phyloP scores from a whole-genome alignment of 2,888 invertebrate genomes.

The Sceliomorpha sp. region DNA sequence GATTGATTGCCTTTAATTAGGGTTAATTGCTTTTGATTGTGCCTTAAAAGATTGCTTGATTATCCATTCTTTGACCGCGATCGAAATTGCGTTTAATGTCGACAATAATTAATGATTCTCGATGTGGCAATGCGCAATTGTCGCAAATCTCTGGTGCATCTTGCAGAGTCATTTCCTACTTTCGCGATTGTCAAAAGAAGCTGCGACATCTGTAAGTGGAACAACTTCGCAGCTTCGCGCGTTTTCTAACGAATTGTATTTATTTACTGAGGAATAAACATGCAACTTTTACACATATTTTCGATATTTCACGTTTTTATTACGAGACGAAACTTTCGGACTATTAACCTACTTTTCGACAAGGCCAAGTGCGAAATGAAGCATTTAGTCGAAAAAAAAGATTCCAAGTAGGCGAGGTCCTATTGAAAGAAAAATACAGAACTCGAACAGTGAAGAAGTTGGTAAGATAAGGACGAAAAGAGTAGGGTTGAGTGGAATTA shows the following conservation, averaged over 20 bases:
- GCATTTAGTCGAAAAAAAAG: neutral
- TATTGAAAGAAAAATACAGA: constrained; percentile 15
- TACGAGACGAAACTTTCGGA: constrained; percentile 21
- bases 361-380: constrained; percentile 7
- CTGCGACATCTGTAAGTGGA: constrained; percentile 10
- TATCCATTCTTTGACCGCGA: constrained; percentile 61
- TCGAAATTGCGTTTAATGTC: constrained; percentile 55
- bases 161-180: constrained; percentile 71
- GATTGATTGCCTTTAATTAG: constrained; percentile 73
- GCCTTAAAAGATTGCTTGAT: constrained; percentile 59
- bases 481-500: constrained; percentile 37
- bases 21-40: constrained; percentile 75
- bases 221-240: neutral
- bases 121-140: constrained; percentile 24
- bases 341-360: constrained; percentile 4
- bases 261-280: no score
- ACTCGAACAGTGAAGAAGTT: constrained; percentile 9
- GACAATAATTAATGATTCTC: constrained; percentile 47
- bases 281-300: no score
- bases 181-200: constrained; percentile 56
- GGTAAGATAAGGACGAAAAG: constrained; percentile 26
- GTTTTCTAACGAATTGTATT: constrained; percentile 1
- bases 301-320: neutral
- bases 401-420: neutral
- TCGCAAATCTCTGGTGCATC: constrained; percentile 42